Evolutionary conservation across 2,797 vertebrate species (phyloP).

Genomic region (Huso huso): DNA sequence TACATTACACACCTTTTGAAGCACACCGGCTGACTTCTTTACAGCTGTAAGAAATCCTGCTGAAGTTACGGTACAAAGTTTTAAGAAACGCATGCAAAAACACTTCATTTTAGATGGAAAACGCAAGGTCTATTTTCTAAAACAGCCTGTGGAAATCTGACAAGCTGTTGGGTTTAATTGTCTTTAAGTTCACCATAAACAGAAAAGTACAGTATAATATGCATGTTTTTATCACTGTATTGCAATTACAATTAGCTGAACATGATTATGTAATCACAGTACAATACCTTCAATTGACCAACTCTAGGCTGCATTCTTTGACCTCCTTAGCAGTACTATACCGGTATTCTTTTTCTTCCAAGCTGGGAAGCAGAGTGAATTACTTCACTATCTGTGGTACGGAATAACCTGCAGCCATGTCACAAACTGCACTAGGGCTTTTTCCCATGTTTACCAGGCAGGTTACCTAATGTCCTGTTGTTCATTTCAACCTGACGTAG

Average conservation of each 20-base stretch:
- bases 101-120: constrained; percentile 27
- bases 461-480: neutral
- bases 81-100: no score
- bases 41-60: no score
- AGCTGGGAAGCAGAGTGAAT: neutral
- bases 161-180: constrained; percentile 37
- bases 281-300: constrained; percentile 42
- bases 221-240: constrained; percentile 49
- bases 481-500: neutral
- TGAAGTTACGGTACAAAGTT: no score
- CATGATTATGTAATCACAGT: constrained; percentile 26
- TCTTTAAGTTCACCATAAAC: constrained; percentile 48
- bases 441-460: neutral
- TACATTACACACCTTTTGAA: no score
- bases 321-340: neutral
- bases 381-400: neutral
- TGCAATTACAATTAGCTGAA: constrained; percentile 42
- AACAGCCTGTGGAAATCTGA: constrained; percentile 48
- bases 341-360: constrained; percentile 6
- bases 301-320: neutral
- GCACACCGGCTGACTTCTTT: no score
- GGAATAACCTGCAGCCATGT: neutral
- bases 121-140: constrained; percentile 34
- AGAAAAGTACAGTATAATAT: constrained; percentile 41
- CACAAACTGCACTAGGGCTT: neutral